Base-by-base conservation (phyloP, 2,797 vertebrate species). In the Mycteria americana region DNA sequence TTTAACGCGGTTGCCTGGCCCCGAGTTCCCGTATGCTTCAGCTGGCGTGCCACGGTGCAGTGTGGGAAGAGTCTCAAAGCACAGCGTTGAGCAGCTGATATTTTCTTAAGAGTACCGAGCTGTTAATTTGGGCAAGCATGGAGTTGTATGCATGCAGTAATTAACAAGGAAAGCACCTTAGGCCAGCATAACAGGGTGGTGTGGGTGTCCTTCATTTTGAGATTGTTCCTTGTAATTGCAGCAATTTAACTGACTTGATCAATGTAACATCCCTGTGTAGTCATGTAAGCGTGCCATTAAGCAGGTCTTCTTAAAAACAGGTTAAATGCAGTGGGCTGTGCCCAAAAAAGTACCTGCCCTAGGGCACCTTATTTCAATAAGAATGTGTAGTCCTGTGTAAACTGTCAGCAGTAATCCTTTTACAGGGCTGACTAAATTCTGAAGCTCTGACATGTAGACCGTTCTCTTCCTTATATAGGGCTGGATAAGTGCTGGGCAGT, bases 401-500 rank as follows among this genome's bases (percentile, higher is more conserved):
- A 17, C 70, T 93, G 87, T 50, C 86, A 62, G 96, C 94, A 59
- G 41, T 56, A 76, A 96, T 95, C 93, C 82, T 78, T 81, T 93
- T 70, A 72, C 89, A 51, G 87, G 91, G 91, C 92, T 88, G 87
- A 68, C 64, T 57, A 60, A 68, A 74, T 17, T 30, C 91, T 80
- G 85, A 33, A 86, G 85, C 96, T 95, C 85, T 89, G 69, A 77
- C 86, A 39, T 48, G 88, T 27, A 53, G 91, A 76, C 64, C 0
- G 18, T 81, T 95, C 87, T 90, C 92, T 95, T 95, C 94, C 92
- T 94, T 96, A 95, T 96, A 91, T 92, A 96, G 93, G 90, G 87
- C 91, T 96, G 92, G 92, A 5, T 88, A 57, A 88, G 88, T 76
- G 83, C 92, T 92, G 93, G 91, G 78, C 91, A 56, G 78, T 96